Evolutionary conservation across 2,888 invertebrate genomes (phyloP).

Genomic region (Dryocosmus kuriphilus): DNA sequence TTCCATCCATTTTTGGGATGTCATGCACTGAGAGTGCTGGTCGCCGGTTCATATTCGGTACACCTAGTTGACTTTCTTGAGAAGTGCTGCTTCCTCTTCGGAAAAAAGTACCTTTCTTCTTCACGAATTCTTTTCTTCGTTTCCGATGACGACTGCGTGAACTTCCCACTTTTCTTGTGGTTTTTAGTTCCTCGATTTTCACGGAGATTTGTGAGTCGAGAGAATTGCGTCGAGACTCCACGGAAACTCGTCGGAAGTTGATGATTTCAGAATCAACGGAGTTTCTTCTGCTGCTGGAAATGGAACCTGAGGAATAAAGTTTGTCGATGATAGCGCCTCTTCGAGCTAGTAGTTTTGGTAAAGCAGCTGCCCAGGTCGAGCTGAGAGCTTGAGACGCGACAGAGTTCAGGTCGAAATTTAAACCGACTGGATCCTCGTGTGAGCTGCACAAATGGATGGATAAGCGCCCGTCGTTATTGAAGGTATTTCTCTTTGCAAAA

Average conservation of each 20-base stretch:
- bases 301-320: slow-evolving; percentile 78
- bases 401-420: slow-evolving; percentile 86
- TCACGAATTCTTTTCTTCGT: slow-evolving; percentile 43
- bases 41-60: slow-evolving; percentile 80
- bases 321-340: slow-evolving; percentile 86
- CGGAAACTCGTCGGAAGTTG: slow-evolving; percentile 89
- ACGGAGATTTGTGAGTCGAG: slow-evolving; percentile 92
- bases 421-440: slow-evolving; percentile 93
- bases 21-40: slow-evolving; percentile 79
- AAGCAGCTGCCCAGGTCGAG: slow-evolving; percentile 94
- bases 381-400: slow-evolving; percentile 91
- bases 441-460: slow-evolving; percentile 93
- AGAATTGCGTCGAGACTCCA: slow-evolving; percentile 92
- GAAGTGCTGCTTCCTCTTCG: slow-evolving; percentile 86
- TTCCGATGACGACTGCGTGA: slow-evolving; percentile 54
- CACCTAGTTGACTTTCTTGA: slow-evolving; percentile 88
- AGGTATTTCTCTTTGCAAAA: slow-evolving; percentile 91
- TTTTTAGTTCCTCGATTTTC: slow-evolving; percentile 81
- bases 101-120: slow-evolving; percentile 71
- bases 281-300: slow-evolving; percentile 79
- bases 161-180: slow-evolving; percentile 83
- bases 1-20: slow-evolving; percentile 65
- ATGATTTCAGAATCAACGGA: slow-evolving; percentile 84
- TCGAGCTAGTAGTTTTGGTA: slow-evolving; percentile 91
- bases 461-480: slow-evolving; percentile 89